phyloP scores from a whole-genome alignment of 2,113 vertebrate genomes.

The Euleptes europaea region DNA sequence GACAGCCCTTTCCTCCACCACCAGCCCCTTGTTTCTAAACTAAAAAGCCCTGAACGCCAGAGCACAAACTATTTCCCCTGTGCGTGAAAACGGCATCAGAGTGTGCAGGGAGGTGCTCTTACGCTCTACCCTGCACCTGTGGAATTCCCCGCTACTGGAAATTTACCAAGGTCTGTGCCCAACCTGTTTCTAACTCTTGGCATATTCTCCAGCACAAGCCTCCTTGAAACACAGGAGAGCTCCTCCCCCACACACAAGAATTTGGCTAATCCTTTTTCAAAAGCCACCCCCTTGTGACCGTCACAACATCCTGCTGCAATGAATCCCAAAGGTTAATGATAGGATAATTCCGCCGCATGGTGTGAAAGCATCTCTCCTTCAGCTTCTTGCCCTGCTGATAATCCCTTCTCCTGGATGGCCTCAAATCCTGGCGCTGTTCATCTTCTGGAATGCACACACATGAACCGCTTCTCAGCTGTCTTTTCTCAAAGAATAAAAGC shows the following conservation, averaged over 20 bases:
- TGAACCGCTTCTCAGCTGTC: too few species aligned
- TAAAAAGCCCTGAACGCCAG: too few species aligned
- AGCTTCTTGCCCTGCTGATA: not conserved
- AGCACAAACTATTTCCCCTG: too few species aligned
- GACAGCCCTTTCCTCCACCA: too few species aligned
- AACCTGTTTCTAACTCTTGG: not conserved
- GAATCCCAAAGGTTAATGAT: not conserved
- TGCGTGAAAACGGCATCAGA: not conserved
- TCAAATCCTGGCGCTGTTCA: too few species aligned
- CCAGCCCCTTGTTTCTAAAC: too few species aligned
- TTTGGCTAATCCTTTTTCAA: not conserved
- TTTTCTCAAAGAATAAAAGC: too few species aligned
- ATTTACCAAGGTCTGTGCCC: not conserved
- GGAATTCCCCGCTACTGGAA: not conserved
- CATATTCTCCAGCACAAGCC: not conserved
- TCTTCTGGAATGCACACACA: too few species aligned
- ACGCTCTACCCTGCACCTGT: not conserved
- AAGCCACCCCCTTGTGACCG: not conserved
- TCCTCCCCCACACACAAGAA: not conserved
- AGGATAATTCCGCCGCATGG: not conserved
- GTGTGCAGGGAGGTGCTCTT: not conserved
- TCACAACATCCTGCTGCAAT: not conserved
- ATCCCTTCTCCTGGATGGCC: not conserved
- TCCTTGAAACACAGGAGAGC: not conserved
- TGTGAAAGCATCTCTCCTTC: not conserved